Base-by-base conservation (phyloP, 2,888 invertebrate genomes). In the Cartodere bifasciata region DNA sequence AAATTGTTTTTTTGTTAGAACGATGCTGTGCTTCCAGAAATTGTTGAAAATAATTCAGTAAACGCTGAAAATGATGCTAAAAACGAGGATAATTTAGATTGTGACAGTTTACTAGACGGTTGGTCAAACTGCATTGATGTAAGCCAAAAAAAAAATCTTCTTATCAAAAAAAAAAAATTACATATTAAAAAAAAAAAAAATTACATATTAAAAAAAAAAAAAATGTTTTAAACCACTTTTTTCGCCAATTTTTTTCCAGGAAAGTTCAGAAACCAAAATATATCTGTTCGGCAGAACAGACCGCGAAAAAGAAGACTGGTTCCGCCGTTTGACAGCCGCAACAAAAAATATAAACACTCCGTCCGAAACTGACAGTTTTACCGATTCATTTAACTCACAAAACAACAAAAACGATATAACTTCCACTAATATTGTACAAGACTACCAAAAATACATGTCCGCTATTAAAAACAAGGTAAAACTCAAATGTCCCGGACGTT, bases 301-400 rank as follows among this genome's bases (percentile, higher is more conserved):
- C 43, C 65, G 88, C 29, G 87, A 90, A 49, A 92, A 92, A 57
- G 88, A 88, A 57, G 81, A 87, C 48, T 91, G 91, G 91, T 90
- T 65, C 39, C 39, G 57, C 28, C 44, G 53, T 25, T 47, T 59
- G 24, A 42, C 39, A 9, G 46, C 48, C 1, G 56, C 58, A 4
- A 54, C 52, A 3, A 52, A 52, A 26, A n/a, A n/a, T n/a, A n/a
- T n/a, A n/a, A n/a, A n/a, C n/a, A n/a, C n/a, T n/a, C n/a, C n/a
- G n/a, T n/a, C n/a, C n/a, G n/a, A n/a, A n/a, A n/a, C n/a, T n/a
- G n/a, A n/a, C n/a, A n/a, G n/a, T n/a, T n/a, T n/a, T n/a, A n/a
- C n/a, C n/a, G n/a, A n/a, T n/a, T n/a, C n/a, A n/a, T n/a, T n/a
- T n/a, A n/a, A n/a, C n/a, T n/a, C n/a, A n/a, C n/a, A n/a, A n/a